phyloP scores from a whole-genome alignment of 1,140 invertebrate genomes.

The Schmidtea mediterranea region DNA sequence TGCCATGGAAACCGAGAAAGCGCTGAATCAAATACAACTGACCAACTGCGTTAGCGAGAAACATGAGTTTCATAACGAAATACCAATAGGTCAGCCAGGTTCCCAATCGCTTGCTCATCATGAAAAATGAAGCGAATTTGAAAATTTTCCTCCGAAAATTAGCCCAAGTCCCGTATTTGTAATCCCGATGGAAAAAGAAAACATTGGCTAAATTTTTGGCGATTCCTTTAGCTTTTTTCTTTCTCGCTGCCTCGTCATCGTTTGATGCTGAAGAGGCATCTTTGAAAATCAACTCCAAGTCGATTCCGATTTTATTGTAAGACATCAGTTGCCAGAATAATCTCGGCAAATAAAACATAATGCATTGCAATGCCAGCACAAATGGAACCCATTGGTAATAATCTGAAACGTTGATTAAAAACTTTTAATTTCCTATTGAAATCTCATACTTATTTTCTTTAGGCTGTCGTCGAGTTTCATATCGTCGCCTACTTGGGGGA shows the following conservation, averaged over 20 bases:
- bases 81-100: constrained; percentile 17
- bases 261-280: neutral
- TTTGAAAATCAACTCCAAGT: neutral
- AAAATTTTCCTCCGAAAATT: too few species aligned
- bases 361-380: constrained; percentile 2
- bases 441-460: neutral
- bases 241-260: too few species aligned
- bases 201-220: too few species aligned
- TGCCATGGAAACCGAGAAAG: constrained; percentile 11
- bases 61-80: constrained; percentile 16
- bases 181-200: too few species aligned
- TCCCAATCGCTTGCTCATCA: constrained; percentile 12
- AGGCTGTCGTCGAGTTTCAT: neutral
- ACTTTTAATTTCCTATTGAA: neutral
- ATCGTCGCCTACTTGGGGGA: neutral
- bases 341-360: constrained; percentile 6
- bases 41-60: constrained; percentile 12
- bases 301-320: neutral
- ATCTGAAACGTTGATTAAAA: neutral
- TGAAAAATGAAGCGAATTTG: too few species aligned
- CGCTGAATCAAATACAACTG: constrained; percentile 15
- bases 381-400: constrained; percentile 7
- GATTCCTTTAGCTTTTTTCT: too few species aligned
- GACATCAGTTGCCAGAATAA: constrained; percentile 5
- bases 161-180: too few species aligned